Evolutionary conservation across 2,113 vertebrate species (phyloP).

Genomic region (Jaculus jaculus): DNA sequence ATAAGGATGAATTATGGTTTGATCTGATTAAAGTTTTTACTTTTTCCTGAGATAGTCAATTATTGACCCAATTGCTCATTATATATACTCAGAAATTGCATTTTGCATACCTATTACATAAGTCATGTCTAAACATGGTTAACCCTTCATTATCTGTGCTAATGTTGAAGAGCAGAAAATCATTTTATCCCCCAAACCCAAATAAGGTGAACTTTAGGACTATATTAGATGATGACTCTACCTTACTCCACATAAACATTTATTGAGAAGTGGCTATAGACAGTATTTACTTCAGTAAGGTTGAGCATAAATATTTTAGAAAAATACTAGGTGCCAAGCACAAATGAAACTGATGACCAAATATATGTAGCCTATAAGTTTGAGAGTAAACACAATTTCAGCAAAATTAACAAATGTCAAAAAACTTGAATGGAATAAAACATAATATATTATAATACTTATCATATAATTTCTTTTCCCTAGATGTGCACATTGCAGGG

Average conservation of each 20-base stretch:
- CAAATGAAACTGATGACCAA: slow-evolving; percentile 34
- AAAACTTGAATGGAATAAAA: background rate
- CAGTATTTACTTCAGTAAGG: slow-evolving; percentile 13
- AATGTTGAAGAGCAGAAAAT: slow-evolving; percentile 12
- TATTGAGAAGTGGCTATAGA: background rate
- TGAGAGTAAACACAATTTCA: background rate
- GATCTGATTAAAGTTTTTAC: slow-evolving; percentile 40
- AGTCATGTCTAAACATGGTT: slow-evolving; percentile 33
- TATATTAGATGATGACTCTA: slow-evolving; percentile 25
- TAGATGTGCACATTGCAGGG: background rate
- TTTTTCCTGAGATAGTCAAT: slow-evolving; percentile 67
- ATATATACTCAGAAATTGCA: slow-evolving; percentile 20
- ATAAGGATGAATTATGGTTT: slow-evolving; percentile 58
- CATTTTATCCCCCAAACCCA: slow-evolving; percentile 10
- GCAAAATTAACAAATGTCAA: background rate
- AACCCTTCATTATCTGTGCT: slow-evolving; percentile 39
- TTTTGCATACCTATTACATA: slow-evolving; percentile 26
- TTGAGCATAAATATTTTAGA: background rate
- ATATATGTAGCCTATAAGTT: background rate
- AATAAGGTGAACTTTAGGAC: background rate
- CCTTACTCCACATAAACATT: background rate
- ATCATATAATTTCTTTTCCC: slow-evolving; percentile 11
- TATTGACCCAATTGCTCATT: slow-evolving; percentile 56
- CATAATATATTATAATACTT: background rate
- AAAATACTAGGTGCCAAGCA: background rate